These are phyloP conservation scores for Coptodon bakossiorum DNA, from an alignment of 2,113 vertebrate species.

Conservation along the genomic window DNA sequence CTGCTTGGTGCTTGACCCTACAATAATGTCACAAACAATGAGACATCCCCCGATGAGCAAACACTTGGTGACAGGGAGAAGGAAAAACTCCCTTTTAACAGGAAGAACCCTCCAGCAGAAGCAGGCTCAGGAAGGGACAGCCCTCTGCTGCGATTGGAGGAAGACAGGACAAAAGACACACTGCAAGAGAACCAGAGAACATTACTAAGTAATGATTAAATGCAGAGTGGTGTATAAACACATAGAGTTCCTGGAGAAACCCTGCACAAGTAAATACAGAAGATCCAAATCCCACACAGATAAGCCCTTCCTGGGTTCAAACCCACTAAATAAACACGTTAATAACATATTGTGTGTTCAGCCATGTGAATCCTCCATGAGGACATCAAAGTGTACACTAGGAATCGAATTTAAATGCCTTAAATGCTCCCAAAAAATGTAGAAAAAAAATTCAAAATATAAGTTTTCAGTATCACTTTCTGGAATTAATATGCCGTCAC, in stretches of 20 bases:
- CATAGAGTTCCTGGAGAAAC: background rate
- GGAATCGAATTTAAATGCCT: background rate
- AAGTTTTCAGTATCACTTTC: background rate
- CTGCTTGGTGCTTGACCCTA: background rate
- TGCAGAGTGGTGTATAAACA: background rate
- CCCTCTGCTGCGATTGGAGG: background rate
- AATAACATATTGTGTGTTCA: background rate
- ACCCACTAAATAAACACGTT: background rate
- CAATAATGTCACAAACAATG: background rate
- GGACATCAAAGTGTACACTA: background rate
- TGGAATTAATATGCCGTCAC: background rate
- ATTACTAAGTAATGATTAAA: background rate
- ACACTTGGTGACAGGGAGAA: background rate
- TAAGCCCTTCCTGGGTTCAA: background rate
- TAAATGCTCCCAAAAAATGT: background rate
- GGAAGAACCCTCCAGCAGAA: background rate
- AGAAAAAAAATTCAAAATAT: background rate
- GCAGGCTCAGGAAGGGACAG: fast-evolving
- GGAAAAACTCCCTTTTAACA: background rate
- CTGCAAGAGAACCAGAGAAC: background rate
- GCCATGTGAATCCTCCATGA: background rate
- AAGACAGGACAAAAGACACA: background rate
- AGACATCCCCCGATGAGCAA: background rate
- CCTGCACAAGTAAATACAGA: background rate
- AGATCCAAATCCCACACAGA: background rate